These are phyloP conservation scores for Talpa occidentalis DNA, from an alignment of 2,113 vertebrate genomes.

Conservation along the genomic window DNA sequence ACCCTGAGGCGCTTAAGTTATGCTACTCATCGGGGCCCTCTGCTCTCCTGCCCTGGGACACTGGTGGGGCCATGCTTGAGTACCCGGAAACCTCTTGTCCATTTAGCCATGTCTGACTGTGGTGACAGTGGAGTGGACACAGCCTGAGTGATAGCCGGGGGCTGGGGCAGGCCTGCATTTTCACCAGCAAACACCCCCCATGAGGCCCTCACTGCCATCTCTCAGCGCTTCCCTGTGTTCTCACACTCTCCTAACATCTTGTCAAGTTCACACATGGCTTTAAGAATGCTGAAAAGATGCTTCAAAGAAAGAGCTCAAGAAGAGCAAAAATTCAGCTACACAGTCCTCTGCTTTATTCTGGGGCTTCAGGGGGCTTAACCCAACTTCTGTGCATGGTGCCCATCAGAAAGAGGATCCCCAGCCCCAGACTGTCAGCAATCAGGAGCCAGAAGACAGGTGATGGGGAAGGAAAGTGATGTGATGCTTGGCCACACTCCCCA, in stretches of 20 bases:
- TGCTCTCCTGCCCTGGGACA: neutral
- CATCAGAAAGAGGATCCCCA: neutral
- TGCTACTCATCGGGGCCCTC: fast-evolving
- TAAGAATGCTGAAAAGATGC: neutral
- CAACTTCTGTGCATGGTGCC: neutral
- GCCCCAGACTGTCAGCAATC: neutral
- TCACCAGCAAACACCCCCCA: neutral
- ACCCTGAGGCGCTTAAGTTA: neutral
- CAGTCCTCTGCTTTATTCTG: neutral
- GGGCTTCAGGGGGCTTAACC: neutral
- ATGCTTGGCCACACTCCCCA: neutral
- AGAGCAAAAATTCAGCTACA: neutral
- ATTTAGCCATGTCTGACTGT: fast-evolving
- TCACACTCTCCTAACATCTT: neutral
- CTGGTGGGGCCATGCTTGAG: no score
- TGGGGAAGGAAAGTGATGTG: neutral
- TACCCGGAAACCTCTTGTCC: neutral
- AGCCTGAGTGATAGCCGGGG: neutral
- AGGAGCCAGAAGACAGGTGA: neutral
- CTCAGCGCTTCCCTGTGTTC: neutral
- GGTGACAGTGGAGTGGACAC: neutral
- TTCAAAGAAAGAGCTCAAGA: neutral
- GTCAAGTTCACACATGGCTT: neutral
- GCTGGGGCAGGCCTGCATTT: neutral
- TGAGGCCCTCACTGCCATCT: neutral